Conservation (phyloP, 1,140 invertebrate genomes). For the Plodia interpunctella region DNA sequence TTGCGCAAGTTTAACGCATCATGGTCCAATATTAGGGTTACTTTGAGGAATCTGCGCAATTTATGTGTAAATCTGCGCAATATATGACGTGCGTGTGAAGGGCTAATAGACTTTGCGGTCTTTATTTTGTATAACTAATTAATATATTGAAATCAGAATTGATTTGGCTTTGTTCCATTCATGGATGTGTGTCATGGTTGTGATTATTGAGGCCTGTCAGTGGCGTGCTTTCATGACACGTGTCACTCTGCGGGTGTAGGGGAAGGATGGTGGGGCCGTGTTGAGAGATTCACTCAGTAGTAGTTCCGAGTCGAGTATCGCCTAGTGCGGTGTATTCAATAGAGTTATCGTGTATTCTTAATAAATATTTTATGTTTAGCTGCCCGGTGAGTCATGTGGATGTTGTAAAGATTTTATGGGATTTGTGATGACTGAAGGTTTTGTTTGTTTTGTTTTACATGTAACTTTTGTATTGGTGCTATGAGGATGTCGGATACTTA, state of each 20-base stretch:
- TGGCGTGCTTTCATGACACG: conserved; percentile 34
- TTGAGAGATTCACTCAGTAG: conserved; percentile 29
- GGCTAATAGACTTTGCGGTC: not conserved
- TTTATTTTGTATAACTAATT: not conserved
- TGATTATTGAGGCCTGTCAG: conserved; percentile 27
- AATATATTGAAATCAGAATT: conserved; percentile 7
- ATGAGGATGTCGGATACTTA: conserved; percentile 75
- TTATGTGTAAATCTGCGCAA: not conserved
- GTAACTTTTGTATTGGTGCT: too few species aligned
- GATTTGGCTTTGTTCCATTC: conserved; percentile 37
- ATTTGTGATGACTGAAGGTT: not conserved
- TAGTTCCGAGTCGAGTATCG: conserved; percentile 39
- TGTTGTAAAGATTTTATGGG: not conserved
- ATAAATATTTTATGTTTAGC: not conserved
- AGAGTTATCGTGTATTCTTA: conserved; percentile 12
- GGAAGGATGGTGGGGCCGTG: conserved; percentile 27
- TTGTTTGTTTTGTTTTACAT: not conserved
- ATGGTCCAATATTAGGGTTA: not conserved
- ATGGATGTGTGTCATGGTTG: conserved; percentile 44
- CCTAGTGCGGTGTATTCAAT: conserved; percentile 16
- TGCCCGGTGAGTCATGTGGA: not conserved
- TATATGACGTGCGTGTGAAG: conserved; percentile 3
- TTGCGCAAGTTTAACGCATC: not conserved
- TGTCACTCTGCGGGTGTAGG: conserved; percentile 30
- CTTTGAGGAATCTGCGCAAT: not conserved